Conservation (phyloP, 2,888 invertebrate genomes). For the Tipula confusa region DNA sequence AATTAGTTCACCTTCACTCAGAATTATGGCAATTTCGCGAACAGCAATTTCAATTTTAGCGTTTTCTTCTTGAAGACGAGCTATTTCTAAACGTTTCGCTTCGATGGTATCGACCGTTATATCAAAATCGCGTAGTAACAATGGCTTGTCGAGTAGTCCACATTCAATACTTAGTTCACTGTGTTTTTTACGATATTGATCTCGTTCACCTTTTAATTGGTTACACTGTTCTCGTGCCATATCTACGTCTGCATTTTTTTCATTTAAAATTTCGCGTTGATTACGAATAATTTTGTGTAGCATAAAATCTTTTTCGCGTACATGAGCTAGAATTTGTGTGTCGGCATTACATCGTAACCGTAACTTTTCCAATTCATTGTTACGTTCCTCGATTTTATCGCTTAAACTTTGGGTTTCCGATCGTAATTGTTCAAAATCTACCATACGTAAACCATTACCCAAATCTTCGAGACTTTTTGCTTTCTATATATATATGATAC, state of each 20-base stretch:
- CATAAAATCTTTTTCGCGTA: constrained; percentile 42
- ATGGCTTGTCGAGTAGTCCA: constrained; percentile 43
- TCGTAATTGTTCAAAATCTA: constrained; percentile 41
- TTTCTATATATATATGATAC: constrained; percentile 40
- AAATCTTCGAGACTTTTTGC: constrained; percentile 41
- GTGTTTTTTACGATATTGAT: constrained; percentile 37
- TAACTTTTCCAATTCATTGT: constrained; percentile 40
- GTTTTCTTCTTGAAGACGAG: constrained; percentile 15
- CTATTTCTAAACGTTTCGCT: constrained; percentile 35
- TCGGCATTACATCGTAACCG: constrained; percentile 40
- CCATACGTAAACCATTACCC: constrained; percentile 41
- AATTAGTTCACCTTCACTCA: background rate
- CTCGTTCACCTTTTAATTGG: constrained; percentile 39
- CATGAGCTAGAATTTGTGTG: constrained; percentile 42
- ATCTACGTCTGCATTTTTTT: background rate
- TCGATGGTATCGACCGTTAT: constrained; percentile 37
- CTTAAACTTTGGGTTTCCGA: constrained; percentile 41
- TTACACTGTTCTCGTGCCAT: constrained; percentile 38
- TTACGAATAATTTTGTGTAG: constrained; percentile 35
- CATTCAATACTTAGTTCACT: constrained; percentile 40
- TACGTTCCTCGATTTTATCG: constrained; percentile 46
- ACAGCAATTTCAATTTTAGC: background rate
- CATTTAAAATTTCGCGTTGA: constrained; percentile 34
- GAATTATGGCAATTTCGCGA: background rate
- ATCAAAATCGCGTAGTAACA: constrained; percentile 44